Evolutionary conservation across 2,888 invertebrate species (phyloP).

Genomic region (Pollenia griseotomentosa): DNA sequence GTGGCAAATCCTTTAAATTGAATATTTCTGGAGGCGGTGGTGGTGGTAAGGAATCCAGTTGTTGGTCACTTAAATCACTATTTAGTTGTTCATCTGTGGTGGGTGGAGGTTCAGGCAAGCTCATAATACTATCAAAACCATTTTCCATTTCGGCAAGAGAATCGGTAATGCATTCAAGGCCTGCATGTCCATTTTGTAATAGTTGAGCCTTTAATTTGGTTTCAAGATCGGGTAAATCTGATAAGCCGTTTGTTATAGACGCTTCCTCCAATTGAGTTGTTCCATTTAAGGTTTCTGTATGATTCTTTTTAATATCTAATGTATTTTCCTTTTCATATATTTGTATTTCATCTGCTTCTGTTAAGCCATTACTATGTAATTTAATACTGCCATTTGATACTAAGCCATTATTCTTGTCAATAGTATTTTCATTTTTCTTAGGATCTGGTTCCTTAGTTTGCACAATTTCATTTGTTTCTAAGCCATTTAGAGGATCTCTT

Average conservation of each 20-base stretch:
- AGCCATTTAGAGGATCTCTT: neutral
- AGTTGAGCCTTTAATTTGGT: neutral
- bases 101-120: slow-evolving; percentile 83
- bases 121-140: slow-evolving; percentile 83
- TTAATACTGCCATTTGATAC: neutral
- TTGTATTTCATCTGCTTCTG: neutral
- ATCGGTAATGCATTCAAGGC: slow-evolving; percentile 79
- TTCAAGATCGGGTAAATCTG: neutral
- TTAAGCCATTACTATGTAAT: neutral
- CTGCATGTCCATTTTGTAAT: slow-evolving; percentile 54
- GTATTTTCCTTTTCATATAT: neutral
- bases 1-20: slow-evolving; percentile 61
- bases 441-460: neutral
- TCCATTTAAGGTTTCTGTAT: neutral
- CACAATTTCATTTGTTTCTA: slow-evolving; percentile 5
- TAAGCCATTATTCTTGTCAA: neutral
- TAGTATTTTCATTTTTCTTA: neutral
- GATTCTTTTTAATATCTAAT: neutral
- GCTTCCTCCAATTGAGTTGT: neutral
- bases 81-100: slow-evolving; percentile 72
- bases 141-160: slow-evolving; percentile 76
- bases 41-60: slow-evolving; percentile 83
- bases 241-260: slow-evolving; percentile 1
- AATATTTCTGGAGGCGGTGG: slow-evolving; percentile 81
- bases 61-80: slow-evolving; percentile 74